Base-by-base conservation (phyloP, 2,797 vertebrate species). In the Euthynnus affinis region DNA sequence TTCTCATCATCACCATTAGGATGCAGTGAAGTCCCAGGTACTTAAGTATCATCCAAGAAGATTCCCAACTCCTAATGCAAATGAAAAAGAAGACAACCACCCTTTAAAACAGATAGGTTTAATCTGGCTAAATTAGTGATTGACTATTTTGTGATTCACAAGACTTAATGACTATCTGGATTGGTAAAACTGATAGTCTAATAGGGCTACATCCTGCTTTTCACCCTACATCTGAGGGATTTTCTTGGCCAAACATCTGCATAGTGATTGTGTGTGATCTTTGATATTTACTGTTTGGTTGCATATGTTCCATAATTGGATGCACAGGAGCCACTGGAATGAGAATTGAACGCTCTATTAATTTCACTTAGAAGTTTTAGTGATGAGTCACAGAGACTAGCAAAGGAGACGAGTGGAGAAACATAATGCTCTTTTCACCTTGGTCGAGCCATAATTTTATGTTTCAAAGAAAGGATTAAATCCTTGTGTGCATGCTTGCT, bases 1-100 rank as follows among this genome's bases (percentile, higher is more conserved):
- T 85, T 76, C 82, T 83, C 82, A 83, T 87, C 84, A 85, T 57
- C 81, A 71, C 67, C 62, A 86, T 91, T 81, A 88, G 70, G 73
- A 88, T 85, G 81, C 71, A 78, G 62, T 59, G 58, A 18, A 87
- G 67, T 81, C 86, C 65, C 74, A 84, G 82, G 74, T 86, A 84
- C 82, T 89, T 80, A 58, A 86, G 74, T 66, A 84, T 93, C 84
- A 91, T 55, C 68, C 71, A 68, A 84, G 57, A 89, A 87, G 66
- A 87, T 89, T 88, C 68, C 71, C 46, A 73, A 74, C 60, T 84
- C 29, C 68, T 77, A 75, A 79, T 29, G 65, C 44, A 60, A 80
- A 86, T 78, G 34, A 78, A 82, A 82, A 73, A 56, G 44, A 74
- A 68, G 64, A 74, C 58, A 69, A 56, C 20, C 13, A 46, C 27